Evolutionary conservation across 2,888 invertebrate genomes (phyloP), one percentile per base, ranked within the genome.

Genomic region (Chesias legatella): DNA sequence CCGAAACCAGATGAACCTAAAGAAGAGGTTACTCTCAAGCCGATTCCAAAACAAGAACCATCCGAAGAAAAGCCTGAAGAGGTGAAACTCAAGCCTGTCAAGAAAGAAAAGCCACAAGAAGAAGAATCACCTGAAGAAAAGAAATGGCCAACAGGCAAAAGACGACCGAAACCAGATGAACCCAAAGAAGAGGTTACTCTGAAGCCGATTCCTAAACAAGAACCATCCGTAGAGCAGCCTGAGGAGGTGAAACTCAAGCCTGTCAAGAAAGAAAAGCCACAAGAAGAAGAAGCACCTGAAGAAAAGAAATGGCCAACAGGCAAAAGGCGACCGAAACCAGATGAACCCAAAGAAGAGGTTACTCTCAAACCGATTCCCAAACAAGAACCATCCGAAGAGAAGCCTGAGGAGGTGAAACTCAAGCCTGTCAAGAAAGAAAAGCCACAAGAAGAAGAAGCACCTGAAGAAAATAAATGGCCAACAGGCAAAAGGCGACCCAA

Each of bases 321-420:
- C 5, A 68, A 59, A 46, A 61, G 62, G 13, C 53, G 51, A 30
- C 73, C 57, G 11, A 66, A 68, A 38, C 63, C 63, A 61, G 56
- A 35, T 44, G 67, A 48, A 38, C 50, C 56, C 1, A 51, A 61
- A 11, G 76, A 79, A 53, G 70, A 74, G 49, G 71, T 77, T 1
- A 54, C 68, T 10, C 55, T 80, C 1, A 58, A 88, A 79, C 70
- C 58, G 67, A 60, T 47, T 55, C 60, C 28, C 54, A 44, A 45
- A 51, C 48, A 50, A 37, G 73, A 79, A 50, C 74, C 48, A 51
- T 64, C 83, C 3, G 84, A 88, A 49, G 79, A 85, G 50, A 41
- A 34, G 48, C 60, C 40, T 4, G 11, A 11, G 3, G 28, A 89
- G 40, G 54, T 67, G 0, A 41, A 49, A 8, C 51, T 67, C 9